Conservation (phyloP, 2,797 vertebrate species). For the Centropyge bicolor region DNA sequence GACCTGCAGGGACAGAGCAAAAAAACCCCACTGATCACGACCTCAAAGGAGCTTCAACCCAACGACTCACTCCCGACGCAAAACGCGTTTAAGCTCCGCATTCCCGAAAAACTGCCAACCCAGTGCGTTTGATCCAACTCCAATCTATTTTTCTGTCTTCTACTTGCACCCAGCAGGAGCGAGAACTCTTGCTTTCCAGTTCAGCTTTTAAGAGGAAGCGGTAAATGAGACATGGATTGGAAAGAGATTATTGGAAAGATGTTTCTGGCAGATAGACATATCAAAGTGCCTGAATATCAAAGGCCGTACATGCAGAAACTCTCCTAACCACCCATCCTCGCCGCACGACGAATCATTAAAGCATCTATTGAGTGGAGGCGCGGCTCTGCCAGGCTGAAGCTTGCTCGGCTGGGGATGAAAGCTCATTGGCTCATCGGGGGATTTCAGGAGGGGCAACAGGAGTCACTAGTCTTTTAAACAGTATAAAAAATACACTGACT, state of each 20-base stretch:
- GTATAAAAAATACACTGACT: slow-evolving; percentile 27
- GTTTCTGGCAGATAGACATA: slow-evolving; percentile 66
- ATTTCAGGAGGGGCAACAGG: slow-evolving; percentile 23
- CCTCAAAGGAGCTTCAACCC: slow-evolving; percentile 7
- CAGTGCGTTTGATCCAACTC: slow-evolving; percentile 48
- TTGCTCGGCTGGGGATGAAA: slow-evolving; percentile 48
- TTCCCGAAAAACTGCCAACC: slow-evolving; percentile 21
- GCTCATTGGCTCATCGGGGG: slow-evolving; percentile 52
- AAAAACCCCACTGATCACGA: slow-evolving; percentile 11
- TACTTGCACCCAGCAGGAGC: slow-evolving; percentile 43
- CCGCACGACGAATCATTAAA: slow-evolving; percentile 75
- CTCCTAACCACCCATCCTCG: slow-evolving; percentile 53
- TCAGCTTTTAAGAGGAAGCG: slow-evolving; percentile 55
- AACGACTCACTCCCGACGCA: background rate
- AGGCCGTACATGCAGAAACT: slow-evolving; percentile 65
- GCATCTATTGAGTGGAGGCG: slow-evolving; percentile 42
- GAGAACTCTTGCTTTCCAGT: slow-evolving; percentile 38
- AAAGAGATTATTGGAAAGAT: slow-evolving; percentile 65
- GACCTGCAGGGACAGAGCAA: slow-evolving; percentile 18
- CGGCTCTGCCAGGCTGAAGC: slow-evolving; percentile 38
- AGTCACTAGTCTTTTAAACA: slow-evolving; percentile 33
- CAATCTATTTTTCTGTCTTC: slow-evolving; percentile 36
- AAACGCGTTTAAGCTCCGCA: slow-evolving; percentile 30
- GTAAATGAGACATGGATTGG: slow-evolving; percentile 64
- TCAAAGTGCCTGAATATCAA: slow-evolving; percentile 77